Conservation (phyloP, 2,797 vertebrate genomes). For the Hoplostethus mediterraneus region DNA sequence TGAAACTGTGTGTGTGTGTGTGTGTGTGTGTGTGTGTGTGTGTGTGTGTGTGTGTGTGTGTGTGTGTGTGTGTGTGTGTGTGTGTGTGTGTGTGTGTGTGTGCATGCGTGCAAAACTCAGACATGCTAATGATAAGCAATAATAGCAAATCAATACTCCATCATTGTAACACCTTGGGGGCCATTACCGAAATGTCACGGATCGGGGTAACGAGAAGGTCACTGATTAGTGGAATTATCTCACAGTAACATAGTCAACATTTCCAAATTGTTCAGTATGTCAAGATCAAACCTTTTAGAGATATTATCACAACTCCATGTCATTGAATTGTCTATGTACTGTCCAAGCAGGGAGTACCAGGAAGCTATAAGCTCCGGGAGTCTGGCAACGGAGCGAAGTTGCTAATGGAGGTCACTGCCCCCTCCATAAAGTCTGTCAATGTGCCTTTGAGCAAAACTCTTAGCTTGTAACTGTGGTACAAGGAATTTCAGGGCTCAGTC, state of each 20-base stretch:
- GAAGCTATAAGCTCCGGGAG: slow-evolving; percentile 3
- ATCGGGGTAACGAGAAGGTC: slow-evolving; percentile 37
- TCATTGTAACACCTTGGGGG: slow-evolving; percentile 2
- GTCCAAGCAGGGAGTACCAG: neutral
- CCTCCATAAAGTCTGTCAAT: neutral
- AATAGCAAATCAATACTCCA: slow-evolving; percentile 26
- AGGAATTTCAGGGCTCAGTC: no score
- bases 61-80: neutral
- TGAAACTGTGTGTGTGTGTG: neutral
- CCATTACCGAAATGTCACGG: slow-evolving; percentile 47
- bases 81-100: neutral
- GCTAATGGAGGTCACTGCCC: neutral
- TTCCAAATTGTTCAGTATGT: neutral
- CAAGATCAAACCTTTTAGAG: slow-evolving; percentile 1
- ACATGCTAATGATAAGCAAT: slow-evolving; percentile 4
- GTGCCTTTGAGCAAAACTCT: neutral
- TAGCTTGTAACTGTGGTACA: neutral
- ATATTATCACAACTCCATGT: neutral
- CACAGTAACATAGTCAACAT: neutral
- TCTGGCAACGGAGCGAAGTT: neutral
- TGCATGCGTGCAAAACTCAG: neutral
- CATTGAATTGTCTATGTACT: neutral
- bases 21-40: neutral
- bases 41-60: neutral
- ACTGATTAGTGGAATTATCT: neutral